Evolutionary conservation across 1,140 invertebrate genomes (phyloP).

Genomic region (Lepidurus packardi): DNA sequence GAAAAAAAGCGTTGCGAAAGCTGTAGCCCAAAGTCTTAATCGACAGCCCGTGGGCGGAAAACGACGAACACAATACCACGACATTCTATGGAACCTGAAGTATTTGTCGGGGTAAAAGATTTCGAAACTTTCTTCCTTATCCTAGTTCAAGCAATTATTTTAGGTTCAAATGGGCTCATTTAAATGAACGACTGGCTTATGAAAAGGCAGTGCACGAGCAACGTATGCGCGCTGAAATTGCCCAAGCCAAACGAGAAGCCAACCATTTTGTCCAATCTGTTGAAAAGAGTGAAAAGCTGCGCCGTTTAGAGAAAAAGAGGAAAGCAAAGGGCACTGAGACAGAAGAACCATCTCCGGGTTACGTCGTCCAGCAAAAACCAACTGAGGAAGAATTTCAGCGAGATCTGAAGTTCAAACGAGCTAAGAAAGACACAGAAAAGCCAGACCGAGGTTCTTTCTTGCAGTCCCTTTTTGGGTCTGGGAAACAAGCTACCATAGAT

Average conservation of each 20-base stretch:
- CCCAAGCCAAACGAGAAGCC: slow-evolving; percentile 82
- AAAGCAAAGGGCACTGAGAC: slow-evolving; percentile 40
- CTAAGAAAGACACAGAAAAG: slow-evolving; percentile 23
- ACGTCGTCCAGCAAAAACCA: slow-evolving; percentile 24
- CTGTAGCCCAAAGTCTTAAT: slow-evolving; percentile 72
- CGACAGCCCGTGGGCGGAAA: slow-evolving; percentile 79
- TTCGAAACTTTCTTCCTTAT: background rate
- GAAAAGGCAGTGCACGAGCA: slow-evolving; percentile 84
- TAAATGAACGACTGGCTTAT: slow-evolving; percentile 85
- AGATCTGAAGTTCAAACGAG: background rate
- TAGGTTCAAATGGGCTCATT: slow-evolving; percentile 91
- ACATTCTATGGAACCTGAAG: slow-evolving; percentile 91
- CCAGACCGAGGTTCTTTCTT: slow-evolving; percentile 49
- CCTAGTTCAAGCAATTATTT: background rate
- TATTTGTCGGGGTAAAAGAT: slow-evolving; percentile 68
- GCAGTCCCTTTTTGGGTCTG: slow-evolving; percentile 47
- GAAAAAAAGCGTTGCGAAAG: slow-evolving; percentile 80
- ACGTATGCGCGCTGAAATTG: slow-evolving; percentile 76
- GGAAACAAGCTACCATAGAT: slow-evolving; percentile 29
- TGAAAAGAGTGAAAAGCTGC: slow-evolving; percentile 64
- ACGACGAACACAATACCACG: slow-evolving; percentile 79
- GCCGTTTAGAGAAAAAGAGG: slow-evolving; percentile 44
- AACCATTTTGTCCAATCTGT: slow-evolving; percentile 77
- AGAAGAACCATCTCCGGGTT: slow-evolving; percentile 20
- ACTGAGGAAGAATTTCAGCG: slow-evolving; percentile 32